A percentile compares a stretch with the other conserved stretches of the same genome.
Conservation (phyloP, 1,140 invertebrate genomes). For the Drosophila lacertosa region DNA sequence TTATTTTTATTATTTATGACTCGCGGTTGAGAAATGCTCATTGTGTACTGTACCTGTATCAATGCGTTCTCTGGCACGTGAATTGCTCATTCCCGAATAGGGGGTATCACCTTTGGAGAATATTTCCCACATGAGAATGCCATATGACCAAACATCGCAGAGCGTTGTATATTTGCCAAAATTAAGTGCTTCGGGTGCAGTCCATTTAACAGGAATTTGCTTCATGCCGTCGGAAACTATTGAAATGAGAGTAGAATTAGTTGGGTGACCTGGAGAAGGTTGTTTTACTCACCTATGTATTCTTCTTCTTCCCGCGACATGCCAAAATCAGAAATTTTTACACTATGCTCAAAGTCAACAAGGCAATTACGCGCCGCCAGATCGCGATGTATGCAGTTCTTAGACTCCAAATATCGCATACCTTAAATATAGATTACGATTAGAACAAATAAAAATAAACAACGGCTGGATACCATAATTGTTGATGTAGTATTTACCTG, state of each 20-base stretch:
- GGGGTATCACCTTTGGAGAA: constrained; percentile 97
- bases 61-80: constrained; percentile 96
- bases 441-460: background rate
- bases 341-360: constrained; percentile 90
- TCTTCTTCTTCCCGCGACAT: constrained; percentile 99
- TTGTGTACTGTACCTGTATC: constrained; percentile 89
- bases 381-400: constrained; percentile 98
- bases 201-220: constrained; percentile 99
- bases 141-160: constrained; percentile 99
- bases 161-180: constrained; percentile 98
- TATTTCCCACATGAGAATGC: constrained; percentile 98
- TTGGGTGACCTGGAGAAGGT: background rate
- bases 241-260: background rate
- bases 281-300: constrained; percentile 87
- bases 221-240: constrained; percentile 97
- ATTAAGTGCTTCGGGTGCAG: constrained; percentile 97
- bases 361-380: constrained; percentile 96
- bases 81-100: constrained; percentile 96
- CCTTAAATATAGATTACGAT: constrained; percentile 49
- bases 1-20: no score
- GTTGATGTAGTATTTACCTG: constrained; percentile 85
- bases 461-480: background rate
- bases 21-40: background rate
- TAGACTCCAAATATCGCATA: constrained; percentile 98
- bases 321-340: constrained; percentile 99